A percentile compares a stretch with the other conserved stretches of the same genome.
phyloP scores from a whole-genome alignment of 1,140 invertebrate species.

The Micrasema minimum region DNA sequence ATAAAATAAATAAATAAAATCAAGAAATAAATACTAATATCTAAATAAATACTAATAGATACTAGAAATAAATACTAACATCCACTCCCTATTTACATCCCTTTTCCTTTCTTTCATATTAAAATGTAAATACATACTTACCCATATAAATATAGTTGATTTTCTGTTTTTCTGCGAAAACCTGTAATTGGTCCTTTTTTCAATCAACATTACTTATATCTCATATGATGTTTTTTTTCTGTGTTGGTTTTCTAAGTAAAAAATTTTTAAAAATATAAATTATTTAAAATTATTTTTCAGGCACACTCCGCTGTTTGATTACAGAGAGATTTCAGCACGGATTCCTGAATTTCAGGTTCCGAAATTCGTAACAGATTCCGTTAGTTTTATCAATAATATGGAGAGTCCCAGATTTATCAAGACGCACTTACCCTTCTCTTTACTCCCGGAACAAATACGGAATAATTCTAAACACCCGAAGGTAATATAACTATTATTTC shows the following conservation, averaged over 20 bases:
- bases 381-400: constrained; percentile 57
- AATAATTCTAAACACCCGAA: constrained; percentile 61
- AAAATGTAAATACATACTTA: too few relatives aligned
- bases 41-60: too few relatives aligned
- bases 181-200: not conserved
- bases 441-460: constrained; percentile 69
- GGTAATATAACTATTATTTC: constrained; percentile 54
- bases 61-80: too few relatives aligned
- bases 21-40: too few relatives aligned
- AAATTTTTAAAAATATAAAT: not conserved
- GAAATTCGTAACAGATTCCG: constrained; percentile 55
- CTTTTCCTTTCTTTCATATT: too few relatives aligned
- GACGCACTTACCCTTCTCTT: constrained; percentile 72
- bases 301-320: constrained; percentile 56
- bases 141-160: too few relatives aligned
- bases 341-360: constrained; percentile 49
- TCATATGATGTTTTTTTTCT: not conserved
- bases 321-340: constrained; percentile 44
- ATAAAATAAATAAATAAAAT: too few relatives aligned
- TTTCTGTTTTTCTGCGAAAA: not conserved
- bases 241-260: not conserved
- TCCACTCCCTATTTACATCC: too few relatives aligned
- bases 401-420: constrained; percentile 70
- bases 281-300: constrained; percentile 48
- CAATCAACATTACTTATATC: not conserved